A percentile compares a stretch with the other conserved stretches of the same genome.
Conservation (phyloP, 2,113 vertebrate genomes). For the Odobenus rosmarus region DNA sequence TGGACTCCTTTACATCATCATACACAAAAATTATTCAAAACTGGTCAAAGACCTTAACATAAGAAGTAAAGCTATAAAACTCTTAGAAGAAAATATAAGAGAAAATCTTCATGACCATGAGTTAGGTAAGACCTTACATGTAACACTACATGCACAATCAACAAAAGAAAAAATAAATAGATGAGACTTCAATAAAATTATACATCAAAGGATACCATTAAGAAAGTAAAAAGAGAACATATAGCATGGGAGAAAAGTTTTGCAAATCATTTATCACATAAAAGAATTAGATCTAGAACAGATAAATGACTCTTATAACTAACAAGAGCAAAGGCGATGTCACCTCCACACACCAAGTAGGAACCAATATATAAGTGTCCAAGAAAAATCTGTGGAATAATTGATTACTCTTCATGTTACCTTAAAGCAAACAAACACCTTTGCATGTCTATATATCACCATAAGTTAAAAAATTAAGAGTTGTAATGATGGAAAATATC, state of each 20-base stretch:
- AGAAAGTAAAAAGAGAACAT: not conserved
- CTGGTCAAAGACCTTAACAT: not conserved
- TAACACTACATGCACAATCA: not conserved
- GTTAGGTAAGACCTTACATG: not conserved
- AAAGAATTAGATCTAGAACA: not conserved
- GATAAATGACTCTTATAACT: not conserved
- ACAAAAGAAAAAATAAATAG: not conserved
- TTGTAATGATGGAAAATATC: constrained; percentile 3
- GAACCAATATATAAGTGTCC: not conserved
- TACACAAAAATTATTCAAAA: not conserved
- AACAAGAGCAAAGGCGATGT: not conserved
- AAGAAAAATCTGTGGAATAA: not conserved
- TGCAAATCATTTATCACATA: not conserved
- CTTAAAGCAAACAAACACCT: not conserved
- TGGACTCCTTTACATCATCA: not conserved
- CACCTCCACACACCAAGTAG: not conserved
- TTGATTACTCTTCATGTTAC: not conserved
- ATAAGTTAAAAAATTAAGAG: not conserved
- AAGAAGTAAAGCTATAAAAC: not conserved
- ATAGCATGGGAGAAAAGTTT: not conserved
- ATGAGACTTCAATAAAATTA: not conserved
- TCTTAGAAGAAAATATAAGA: not conserved
- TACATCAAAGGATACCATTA: not conserved
- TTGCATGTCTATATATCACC: not conserved
- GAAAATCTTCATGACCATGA: not conserved